phyloP scores from a whole-genome alignment of 2,888 invertebrate genomes.

The Apodemia duryi region DNA sequence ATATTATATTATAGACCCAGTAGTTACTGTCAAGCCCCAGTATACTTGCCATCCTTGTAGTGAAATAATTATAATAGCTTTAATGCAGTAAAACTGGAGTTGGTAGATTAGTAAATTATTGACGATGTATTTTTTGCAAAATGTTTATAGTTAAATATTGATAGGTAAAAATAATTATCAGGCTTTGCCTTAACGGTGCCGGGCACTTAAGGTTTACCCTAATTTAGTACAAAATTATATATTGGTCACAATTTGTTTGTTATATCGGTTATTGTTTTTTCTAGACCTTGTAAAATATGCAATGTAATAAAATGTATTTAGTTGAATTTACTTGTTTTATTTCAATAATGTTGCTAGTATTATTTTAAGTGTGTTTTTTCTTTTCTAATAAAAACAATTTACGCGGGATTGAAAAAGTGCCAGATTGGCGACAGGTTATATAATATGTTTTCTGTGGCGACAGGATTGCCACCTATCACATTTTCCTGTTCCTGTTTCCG shows the following conservation, averaged over 20 bases:
- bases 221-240: slow-evolving; percentile 19
- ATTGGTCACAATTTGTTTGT: slow-evolving; percentile 18
- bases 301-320: slow-evolving; percentile 14
- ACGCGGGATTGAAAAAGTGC: too few species aligned
- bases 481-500: too few species aligned
- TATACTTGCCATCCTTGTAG: neutral
- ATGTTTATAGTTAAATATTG: slow-evolving; percentile 6
- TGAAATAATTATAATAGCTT: slow-evolving; percentile 2
- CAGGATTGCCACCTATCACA: too few species aligned
- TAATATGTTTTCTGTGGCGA: too few species aligned
- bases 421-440: too few species aligned
- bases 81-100: neutral
- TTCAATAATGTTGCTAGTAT: neutral
- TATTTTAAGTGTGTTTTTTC: too few species aligned
- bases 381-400: too few species aligned
- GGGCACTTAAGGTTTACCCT: slow-evolving; percentile 17
- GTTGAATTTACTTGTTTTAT: slow-evolving; percentile 9
- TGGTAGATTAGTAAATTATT: neutral
- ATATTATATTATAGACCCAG: neutral
- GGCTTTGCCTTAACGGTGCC: slow-evolving; percentile 14
- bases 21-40: neutral
- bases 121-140: neutral
- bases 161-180: neutral
- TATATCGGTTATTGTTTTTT: neutral
- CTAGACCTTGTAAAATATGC: neutral